Evolutionary conservation across 2,797 vertebrate genomes (phyloP).

Genomic region (Sciaenops ocellatus): DNA sequence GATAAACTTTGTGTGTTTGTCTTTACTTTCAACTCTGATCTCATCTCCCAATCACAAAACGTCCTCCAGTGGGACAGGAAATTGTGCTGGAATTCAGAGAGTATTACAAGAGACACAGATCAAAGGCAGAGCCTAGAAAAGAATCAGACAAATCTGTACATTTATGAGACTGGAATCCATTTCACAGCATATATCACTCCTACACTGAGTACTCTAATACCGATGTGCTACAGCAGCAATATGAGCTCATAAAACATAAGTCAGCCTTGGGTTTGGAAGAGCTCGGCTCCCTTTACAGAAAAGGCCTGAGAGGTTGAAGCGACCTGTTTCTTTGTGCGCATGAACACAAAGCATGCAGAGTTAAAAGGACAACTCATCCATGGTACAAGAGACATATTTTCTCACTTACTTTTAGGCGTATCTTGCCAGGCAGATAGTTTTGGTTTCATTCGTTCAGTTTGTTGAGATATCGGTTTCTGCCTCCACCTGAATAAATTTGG

Average conservation of each 20-base stretch:
- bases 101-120: constrained; percentile 71
- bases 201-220: constrained; percentile 48
- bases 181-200: constrained; percentile 58
- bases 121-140: constrained; percentile 72
- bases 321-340: constrained; percentile 7
- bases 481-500: background rate
- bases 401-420: background rate
- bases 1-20: constrained; percentile 48
- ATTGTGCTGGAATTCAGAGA: constrained; percentile 76
- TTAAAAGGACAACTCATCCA: background rate
- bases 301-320: constrained; percentile 26
- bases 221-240: constrained; percentile 37
- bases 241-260: constrained; percentile 73
- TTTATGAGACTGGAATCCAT: constrained; percentile 75
- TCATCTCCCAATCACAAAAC: constrained; percentile 68
- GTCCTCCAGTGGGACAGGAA: constrained; percentile 77
- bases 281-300: background rate
- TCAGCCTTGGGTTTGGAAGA: constrained; percentile 6
- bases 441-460: background rate
- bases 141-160: constrained; percentile 71
- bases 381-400: background rate
- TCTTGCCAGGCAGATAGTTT: background rate
- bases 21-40: constrained; percentile 57
- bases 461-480: background rate
- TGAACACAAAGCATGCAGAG: background rate